Conservation (phyloP, 1,140 invertebrate species). For the Brachionus asplanchnoidis region DNA sequence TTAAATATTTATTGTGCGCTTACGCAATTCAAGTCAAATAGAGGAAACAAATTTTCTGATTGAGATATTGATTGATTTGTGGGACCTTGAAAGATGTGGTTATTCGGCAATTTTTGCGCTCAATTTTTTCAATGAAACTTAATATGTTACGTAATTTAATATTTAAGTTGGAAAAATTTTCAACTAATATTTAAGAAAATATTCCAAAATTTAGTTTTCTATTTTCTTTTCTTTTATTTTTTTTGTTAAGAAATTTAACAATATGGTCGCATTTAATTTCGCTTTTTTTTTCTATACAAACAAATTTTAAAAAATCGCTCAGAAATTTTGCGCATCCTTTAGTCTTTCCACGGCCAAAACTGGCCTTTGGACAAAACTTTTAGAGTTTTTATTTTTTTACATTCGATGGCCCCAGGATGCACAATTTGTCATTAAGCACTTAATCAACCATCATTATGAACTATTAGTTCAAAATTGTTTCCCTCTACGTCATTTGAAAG, state of each 20-base stretch:
- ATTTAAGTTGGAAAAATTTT: slow-evolving; percentile 31
- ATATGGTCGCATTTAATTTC: slow-evolving; percentile 2
- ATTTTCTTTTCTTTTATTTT: not conserved
- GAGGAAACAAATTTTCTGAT: not conserved
- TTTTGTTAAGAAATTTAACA: not conserved
- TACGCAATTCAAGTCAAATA: not conserved
- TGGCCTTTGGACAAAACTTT: not conserved
- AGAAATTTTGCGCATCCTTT: not conserved
- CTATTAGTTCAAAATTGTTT: not conserved
- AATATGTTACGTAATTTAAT: slow-evolving; percentile 33
- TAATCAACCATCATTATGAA: not conserved
- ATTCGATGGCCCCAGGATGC: not conserved
- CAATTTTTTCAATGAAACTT: not conserved
- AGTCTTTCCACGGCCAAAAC: too few relatives aligned
- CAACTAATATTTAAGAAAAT: slow-evolving; percentile 32
- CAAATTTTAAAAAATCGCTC: not conserved
- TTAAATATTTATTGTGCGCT: not conserved
- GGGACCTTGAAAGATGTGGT: not conserved
- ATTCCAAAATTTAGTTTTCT: slow-evolving; percentile 8
- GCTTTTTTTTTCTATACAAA: not conserved
- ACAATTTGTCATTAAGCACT: not conserved
- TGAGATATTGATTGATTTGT: not conserved
- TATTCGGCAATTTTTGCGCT: not conserved
- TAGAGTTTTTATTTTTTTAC: not conserved
- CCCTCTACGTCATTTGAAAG: not conserved